Base-by-base conservation (phyloP, 2,797 vertebrate species). In the Emys orbicularis region DNA sequence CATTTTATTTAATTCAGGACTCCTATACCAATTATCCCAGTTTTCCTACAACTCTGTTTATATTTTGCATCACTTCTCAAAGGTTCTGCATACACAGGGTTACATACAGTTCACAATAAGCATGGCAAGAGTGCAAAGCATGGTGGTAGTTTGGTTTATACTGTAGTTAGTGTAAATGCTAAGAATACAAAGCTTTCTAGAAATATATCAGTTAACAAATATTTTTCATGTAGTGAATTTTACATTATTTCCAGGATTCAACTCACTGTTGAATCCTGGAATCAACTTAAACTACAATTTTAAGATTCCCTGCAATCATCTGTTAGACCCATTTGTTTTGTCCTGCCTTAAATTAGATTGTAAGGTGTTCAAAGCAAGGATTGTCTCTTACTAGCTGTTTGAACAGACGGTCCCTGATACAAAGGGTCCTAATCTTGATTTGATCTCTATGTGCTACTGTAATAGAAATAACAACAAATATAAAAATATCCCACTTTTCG, bases 361-460 rank as follows among this genome's bases (percentile, higher is more conserved):
- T 44, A 89, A 79, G 5, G 3, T 49, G 74, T 93, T 79, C 56
- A 88, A 8, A 8, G 8, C 44, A 84, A 52, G 61, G 65, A 72
- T 76, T 34, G 12, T 81, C 12, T 85, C 86, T 86, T 65, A 2
- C 0, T 57, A 82, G 3, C 6, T 81, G 16, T 49, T 57, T 49
- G 72, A 57, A 50, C 6, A 37, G 16, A 79, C 79, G 37, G 18
- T 0, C 65, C 37, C 56, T n/a, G 6, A 5, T 1, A 2, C 81
- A 87, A 0, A 0, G 2, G 1, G 5, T 74, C 4, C 0, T 0
- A 25, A 4, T 68, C 19, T 10, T 81, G 29, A 79, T 84, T 3
- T 84, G 19, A 10, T 49, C 2, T 54, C 47, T 79, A 15, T 1
- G 0, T 84, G 12, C 37, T 25, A 13, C 3, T 74, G 21, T 44